Conservation (phyloP, 2,113 vertebrate species). For the Psittacula cyanocephala region DNA sequence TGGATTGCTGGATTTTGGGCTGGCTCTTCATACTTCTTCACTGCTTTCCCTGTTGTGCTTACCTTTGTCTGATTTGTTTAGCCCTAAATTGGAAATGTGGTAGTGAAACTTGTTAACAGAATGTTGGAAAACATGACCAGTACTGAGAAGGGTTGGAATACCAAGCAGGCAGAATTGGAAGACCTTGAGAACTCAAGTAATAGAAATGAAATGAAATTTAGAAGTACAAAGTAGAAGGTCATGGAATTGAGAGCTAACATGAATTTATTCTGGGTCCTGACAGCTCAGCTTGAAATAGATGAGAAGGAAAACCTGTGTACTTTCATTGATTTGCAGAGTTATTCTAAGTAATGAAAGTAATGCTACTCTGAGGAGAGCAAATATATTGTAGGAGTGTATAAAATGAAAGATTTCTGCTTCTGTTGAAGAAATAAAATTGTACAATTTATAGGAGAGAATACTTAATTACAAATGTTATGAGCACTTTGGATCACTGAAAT, state of each 20-base stretch:
- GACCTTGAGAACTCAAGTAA: slow-evolving; percentile 43
- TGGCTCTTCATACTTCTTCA: neutral
- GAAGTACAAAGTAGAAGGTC: slow-evolving; percentile 53
- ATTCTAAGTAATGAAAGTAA: slow-evolving; percentile 25
- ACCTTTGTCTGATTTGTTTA: neutral
- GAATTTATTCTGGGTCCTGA: slow-evolving; percentile 42
- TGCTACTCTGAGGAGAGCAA: neutral
- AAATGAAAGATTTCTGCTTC: neutral
- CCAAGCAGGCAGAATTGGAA: slow-evolving; percentile 12
- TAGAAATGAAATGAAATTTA: slow-evolving; percentile 62
- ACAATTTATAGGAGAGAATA: neutral
- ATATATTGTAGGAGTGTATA: neutral
- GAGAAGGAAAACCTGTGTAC: slow-evolving; percentile 26
- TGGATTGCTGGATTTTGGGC: neutral
- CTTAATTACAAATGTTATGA: neutral
- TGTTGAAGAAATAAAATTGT: neutral
- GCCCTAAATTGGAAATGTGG: neutral
- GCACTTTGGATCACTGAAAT: neutral
- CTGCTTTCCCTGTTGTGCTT: neutral
- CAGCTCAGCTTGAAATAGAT: slow-evolving; percentile 35
- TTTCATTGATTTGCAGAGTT: slow-evolving; percentile 45
- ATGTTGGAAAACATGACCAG: neutral
- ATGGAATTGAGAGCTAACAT: slow-evolving; percentile 11
- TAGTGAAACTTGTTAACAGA: neutral
- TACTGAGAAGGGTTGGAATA: slow-evolving; percentile 17